Percentiles rank a stretch among this genome's conserved stretches.
phyloP scores from a whole-genome alignment of 2,113 vertebrate genomes.

The Parotia lawesii region DNA sequence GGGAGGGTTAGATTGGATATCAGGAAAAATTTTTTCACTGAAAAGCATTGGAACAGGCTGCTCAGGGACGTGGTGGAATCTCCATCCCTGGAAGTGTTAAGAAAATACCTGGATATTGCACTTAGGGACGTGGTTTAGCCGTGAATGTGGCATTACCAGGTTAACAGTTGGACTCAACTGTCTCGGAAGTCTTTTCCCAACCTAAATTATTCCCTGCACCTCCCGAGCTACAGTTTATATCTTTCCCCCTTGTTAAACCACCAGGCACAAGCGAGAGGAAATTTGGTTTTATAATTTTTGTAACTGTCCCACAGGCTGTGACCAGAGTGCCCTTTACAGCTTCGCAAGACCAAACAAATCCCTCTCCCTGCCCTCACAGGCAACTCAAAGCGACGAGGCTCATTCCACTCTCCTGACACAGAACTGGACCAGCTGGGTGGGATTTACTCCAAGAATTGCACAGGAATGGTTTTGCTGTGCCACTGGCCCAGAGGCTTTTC shows the following conservation, averaged over 20 bases:
- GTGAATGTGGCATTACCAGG: fast-evolving
- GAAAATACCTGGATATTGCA: neutral
- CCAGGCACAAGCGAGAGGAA: neutral
- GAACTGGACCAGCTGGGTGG: neutral
- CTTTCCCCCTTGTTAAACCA: neutral
- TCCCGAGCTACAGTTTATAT: neutral
- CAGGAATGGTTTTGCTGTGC: neutral
- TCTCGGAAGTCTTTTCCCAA: neutral
- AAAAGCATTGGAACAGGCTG: neutral
- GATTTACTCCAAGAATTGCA: neutral
- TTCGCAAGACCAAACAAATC: neutral
- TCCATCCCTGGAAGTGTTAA: neutral
- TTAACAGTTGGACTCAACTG: fast-evolving
- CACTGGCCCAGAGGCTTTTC: neutral
- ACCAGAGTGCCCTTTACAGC: neutral
- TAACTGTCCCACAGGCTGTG: neutral
- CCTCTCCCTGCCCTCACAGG: neutral
- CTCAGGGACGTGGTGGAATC: neutral
- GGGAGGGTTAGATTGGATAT: neutral
- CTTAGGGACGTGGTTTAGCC: fast-evolving
- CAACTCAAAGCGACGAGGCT: neutral
- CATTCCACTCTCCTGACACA: neutral
- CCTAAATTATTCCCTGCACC: neutral
- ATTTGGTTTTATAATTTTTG: neutral
- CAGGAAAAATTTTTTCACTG: neutral